Evolutionary conservation across 2,797 vertebrate species (phyloP).

Genomic region (Ammospiza maritima): DNA sequence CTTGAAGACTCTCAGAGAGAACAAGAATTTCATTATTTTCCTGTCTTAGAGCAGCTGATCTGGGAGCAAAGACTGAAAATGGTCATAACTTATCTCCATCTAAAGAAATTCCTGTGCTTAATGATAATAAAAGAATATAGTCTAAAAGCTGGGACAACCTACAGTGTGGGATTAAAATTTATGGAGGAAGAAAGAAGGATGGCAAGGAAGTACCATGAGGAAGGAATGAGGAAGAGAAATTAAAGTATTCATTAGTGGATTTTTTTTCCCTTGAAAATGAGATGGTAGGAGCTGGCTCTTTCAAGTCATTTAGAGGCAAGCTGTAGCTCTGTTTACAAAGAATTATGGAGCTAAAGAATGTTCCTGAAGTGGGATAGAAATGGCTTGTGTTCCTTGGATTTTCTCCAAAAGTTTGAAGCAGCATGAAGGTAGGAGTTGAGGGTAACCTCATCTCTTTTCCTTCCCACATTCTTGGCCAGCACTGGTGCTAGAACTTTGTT

Average conservation of each 20-base stretch:
- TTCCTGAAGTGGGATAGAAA: background rate
- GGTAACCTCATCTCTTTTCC: conserved; percentile 36
- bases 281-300: background rate
- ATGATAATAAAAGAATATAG: background rate
- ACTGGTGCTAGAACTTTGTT: background rate
- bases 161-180: background rate
- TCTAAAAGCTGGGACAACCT: background rate
- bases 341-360: conserved; percentile 8
- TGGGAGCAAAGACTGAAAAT: background rate
- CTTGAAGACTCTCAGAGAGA: background rate
- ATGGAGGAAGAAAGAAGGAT: background rate
- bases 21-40: background rate
- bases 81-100: background rate
- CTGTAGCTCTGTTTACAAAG: conserved; percentile 23
- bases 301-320: background rate
- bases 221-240: background rate
- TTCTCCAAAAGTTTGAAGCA: conserved; percentile 32
- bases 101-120: background rate
- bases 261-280: background rate
- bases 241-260: background rate
- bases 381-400: conserved; percentile 31
- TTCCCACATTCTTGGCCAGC: conserved; percentile 24
- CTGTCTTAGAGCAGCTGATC: background rate
- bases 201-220: background rate
- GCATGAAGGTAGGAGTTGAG: conserved; percentile 41